Percentiles rank a stretch among this genome's conserved stretches.
phyloP scores from a whole-genome alignment of 2,113 vertebrate species.

The Gobio gobio region DNA sequence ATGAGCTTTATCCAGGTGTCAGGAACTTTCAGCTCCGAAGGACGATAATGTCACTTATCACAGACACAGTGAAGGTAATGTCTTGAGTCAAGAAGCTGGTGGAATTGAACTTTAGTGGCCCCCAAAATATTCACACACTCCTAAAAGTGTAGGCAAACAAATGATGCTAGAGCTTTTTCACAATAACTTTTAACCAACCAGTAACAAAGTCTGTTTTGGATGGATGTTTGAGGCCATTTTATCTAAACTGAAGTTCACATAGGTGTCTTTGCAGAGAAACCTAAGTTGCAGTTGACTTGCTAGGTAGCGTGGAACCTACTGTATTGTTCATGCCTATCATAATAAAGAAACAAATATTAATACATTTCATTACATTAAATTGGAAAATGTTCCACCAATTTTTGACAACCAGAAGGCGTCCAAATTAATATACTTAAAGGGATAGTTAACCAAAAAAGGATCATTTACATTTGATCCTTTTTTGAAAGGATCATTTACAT shows the following conservation, averaged over 20 bases:
- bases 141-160: background rate
- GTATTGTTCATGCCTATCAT: too few relatives aligned
- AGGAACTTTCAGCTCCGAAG: constrained; percentile 40
- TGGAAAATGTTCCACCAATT: background rate
- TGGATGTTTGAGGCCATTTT: background rate
- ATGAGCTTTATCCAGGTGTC: constrained; percentile 41
- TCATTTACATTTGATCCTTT: too few relatives aligned
- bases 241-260: background rate
- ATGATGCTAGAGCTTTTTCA: background rate
- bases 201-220: background rate
- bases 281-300: background rate
- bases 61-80: background rate
- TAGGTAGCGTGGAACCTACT: too few relatives aligned
- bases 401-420: background rate
- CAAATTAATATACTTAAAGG: too few relatives aligned
- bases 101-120: background rate
- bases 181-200: background rate
- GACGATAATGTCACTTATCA: constrained; percentile 24
- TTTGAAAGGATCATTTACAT: too few relatives aligned
- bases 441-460: too few relatives aligned
- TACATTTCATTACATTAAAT: background rate
- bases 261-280: background rate
- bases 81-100: background rate
- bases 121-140: background rate
- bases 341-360: too few relatives aligned